phyloP scores from a whole-genome alignment of 2,113 vertebrate species.

The Nanorana parkeri region DNA sequence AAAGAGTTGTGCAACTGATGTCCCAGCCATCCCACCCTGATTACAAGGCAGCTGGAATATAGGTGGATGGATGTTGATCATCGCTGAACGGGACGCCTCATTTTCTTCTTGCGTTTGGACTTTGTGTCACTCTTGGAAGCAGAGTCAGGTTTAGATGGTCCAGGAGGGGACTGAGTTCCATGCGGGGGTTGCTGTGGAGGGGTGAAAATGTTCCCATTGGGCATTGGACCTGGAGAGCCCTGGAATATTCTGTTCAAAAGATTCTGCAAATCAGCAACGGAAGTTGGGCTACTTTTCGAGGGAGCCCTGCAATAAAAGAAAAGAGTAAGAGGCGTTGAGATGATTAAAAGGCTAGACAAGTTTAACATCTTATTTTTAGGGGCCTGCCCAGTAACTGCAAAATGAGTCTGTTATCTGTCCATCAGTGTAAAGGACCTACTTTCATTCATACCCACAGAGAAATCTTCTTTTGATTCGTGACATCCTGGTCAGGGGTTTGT shows the following conservation, averaged over 20 bases:
- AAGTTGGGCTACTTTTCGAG: conserved; percentile 72
- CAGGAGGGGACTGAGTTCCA: conserved; percentile 65
- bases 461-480: no score
- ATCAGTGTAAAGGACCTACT: no score
- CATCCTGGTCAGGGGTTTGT: no score
- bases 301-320: conserved; percentile 69
- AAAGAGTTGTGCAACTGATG: conserved; percentile 21
- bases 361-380: no score
- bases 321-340: background rate
- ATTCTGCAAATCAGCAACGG: conserved; percentile 85
- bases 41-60: background rate
- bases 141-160: conserved; percentile 73
- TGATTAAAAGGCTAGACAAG: no score
- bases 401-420: no score
- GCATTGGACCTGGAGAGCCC: conserved; percentile 76
- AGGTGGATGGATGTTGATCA: conserved; percentile 66
- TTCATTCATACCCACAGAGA: no score
- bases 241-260: conserved; percentile 89
- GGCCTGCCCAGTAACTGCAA: no score
- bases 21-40: background rate
- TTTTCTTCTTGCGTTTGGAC: conserved; percentile 85
- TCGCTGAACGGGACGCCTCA: conserved; percentile 88
- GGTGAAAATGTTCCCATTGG: conserved; percentile 82
- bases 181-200: conserved; percentile 69
- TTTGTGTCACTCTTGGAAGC: conserved; percentile 76